These are phyloP conservation scores for Zoanthus solanderi DNA, from an alignment of 92 coral and sea anemone genomes.

Conservation along the genomic window DNA sequence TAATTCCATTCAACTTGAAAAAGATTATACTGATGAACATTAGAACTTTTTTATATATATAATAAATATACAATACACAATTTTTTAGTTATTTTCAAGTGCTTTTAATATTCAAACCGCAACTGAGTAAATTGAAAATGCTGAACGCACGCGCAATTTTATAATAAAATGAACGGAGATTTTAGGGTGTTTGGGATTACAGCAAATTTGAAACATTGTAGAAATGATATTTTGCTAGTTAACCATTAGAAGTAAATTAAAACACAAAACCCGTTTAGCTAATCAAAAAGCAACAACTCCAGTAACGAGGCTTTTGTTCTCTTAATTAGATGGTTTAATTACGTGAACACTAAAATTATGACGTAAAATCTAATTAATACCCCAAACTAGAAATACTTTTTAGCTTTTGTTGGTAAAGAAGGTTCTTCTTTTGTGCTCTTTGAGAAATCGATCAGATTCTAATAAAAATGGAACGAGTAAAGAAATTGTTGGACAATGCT, in stretches of 20 bases:
- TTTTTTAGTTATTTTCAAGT: neutral
- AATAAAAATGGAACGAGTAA: conserved; percentile 26
- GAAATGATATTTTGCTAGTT: too few species aligned
- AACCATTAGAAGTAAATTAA: too few species aligned
- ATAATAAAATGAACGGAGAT: too few species aligned
- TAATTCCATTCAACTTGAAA: neutral
- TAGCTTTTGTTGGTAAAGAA: conserved; percentile 22
- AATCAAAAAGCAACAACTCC: neutral
- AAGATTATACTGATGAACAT: neutral
- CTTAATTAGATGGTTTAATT: neutral
- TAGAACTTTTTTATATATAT: neutral
- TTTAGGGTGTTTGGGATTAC: too few species aligned
- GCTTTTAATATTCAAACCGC: neutral
- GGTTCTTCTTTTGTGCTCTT: conserved; percentile 9
- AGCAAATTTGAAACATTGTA: too few species aligned
- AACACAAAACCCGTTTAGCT: too few species aligned
- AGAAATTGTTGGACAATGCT: conserved; percentile 24
- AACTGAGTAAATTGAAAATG: too few species aligned
- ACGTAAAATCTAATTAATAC: conserved; percentile 18
- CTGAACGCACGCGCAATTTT: too few species aligned
- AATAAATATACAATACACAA: neutral
- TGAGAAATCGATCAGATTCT: neutral
- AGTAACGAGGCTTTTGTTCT: neutral
- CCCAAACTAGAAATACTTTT: conserved; percentile 7
- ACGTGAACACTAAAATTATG: conserved; percentile 34